Evolutionary conservation across 23 tunicate genomes (phyloP), one percentile per base, ranked within the genome.

Genomic region (Corella eumyota): DNA sequence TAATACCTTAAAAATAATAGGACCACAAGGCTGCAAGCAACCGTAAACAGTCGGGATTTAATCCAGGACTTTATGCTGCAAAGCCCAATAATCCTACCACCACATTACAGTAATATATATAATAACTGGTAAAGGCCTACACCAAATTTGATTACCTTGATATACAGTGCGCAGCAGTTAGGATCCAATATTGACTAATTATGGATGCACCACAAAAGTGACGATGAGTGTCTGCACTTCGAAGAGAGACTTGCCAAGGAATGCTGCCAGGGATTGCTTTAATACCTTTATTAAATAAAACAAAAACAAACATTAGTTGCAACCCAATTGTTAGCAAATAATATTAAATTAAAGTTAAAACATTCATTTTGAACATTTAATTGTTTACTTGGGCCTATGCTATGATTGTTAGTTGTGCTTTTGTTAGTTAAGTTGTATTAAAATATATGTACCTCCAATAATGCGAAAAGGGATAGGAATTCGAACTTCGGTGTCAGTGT

Each of bases 211-310:
- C 67, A 46, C 82, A 66, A 29, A 76, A 66, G 50, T 66, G 67
- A 26, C 34, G 34, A 11, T 58, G 26, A 31, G 36, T 63, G 25
- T 30, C 13, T 21, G 73, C 31, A 13, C 48, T 36, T 29, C 68
- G 58, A 45, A 76, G 55, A 9, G 82, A 76, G 15, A 66, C 82
- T 21, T 66, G 73, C 82, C 82, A 76, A 3, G 82, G 80, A 21
- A 74, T 65, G 23, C 63, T 48, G 30, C 80, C 78, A 20, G 69
- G 69, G 6, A 50, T 36, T 32, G 50, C 68, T 49, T 36, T 44
- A 2, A 47, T 55, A 30, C 69, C 78, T 72, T 50, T 6, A 11
- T 50, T 6, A 26, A 31, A 25, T 30, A n/a, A n/a, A n/a, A n/a
- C n/a, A n/a, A n/a, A n/a, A n/a, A n/a, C 4, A 24, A 52, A 11